Evolutionary conservation across 2,888 invertebrate genomes (phyloP), one percentile per base, ranked within the genome.

Genomic region (Rotaria macrura): DNA sequence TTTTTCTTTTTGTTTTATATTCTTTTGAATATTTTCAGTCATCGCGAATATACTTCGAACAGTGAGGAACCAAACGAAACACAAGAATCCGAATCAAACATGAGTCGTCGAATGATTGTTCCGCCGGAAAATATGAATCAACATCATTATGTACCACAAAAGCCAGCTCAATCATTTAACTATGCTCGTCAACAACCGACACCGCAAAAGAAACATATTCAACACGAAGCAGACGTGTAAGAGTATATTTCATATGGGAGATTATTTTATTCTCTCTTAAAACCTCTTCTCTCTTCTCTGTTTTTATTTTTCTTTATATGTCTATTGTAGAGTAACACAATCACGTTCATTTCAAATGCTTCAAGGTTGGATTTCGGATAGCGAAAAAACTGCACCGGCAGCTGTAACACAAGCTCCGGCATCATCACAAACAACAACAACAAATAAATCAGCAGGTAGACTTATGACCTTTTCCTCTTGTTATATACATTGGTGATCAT

Each of bases 331-430:
- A 40, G 84, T 84, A 38, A 86, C 84, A 74, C 86, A 86, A 83
- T 86, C 86, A 29, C 84, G 84, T 84, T 86, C 86, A 52, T 86
- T 86, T 84, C 74, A 83, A 86, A 86, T 86, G 86, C 47, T 86
- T 43, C 84, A 86, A 25, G 84, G 84, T 38, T 86, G 86, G 86
- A 86, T 86, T 84, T 47, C 79, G 2, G 86, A 86, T 43, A 86
- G 86, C 83, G 86, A 86, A 83, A 43, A 84, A 83, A 84, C 29
- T 57, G 38, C 55, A 34, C 84, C 86, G n/a, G 43, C 79, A 43
- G 43, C 38, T 65, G 34, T 20, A 38, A 34, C 65, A 65, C 65
- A 34, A 65, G 34, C 65, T 17, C 65, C 65, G 12, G 20, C 65
- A 29, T 2, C 65, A 20, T 5, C 65, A 65, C 2, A 29, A 20